Conservation (phyloP, 2,797 vertebrate genomes). For the Rhinichthys osculus region DNA sequence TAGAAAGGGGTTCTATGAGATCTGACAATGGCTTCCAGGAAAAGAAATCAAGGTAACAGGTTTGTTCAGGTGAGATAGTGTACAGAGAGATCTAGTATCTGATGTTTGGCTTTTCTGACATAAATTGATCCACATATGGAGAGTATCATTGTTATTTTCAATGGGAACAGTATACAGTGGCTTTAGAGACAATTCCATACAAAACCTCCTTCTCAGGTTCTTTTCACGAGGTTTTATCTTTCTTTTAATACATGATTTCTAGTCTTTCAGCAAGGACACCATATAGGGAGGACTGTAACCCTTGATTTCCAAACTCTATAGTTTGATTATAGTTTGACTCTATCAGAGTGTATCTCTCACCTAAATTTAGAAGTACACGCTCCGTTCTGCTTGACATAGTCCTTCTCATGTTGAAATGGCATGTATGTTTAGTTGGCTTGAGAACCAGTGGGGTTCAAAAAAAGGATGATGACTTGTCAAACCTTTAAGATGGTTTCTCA, state of each 20-base stretch:
- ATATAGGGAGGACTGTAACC: constrained; percentile 67
- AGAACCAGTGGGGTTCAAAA: constrained; percentile 10
- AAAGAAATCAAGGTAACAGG: constrained; percentile 15
- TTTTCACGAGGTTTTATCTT: constrained; percentile 69
- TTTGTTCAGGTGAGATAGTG: constrained; percentile 10
- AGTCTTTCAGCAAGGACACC: constrained; percentile 69
- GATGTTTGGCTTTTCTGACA: neutral
- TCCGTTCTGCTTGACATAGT: constrained; percentile 26
- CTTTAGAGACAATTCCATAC: constrained; percentile 64
- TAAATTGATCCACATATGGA: constrained; percentile 20
- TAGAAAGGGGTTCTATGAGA: constrained; percentile 41
- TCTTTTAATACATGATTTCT: constrained; percentile 74
- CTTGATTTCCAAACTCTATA: constrained; percentile 76
- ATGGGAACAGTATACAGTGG: constrained; percentile 53
- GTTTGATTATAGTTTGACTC: constrained; percentile 11
- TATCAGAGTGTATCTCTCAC: constrained; percentile 53
- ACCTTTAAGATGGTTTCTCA: constrained; percentile 28
- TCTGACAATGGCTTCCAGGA: constrained; percentile 43
- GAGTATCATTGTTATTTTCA: constrained; percentile 58
- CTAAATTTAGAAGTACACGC: constrained; percentile 51
- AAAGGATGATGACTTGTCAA: constrained; percentile 41
- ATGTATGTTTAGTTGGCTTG: constrained; percentile 29
- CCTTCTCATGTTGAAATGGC: constrained; percentile 13
- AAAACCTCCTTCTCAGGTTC: constrained; percentile 71
- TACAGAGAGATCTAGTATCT: neutral